A percentile compares a stretch with the other conserved stretches of the same genome.
phyloP scores from a whole-genome alignment of 1,140 invertebrate genomes.

The Eupeodes corollae region DNA sequence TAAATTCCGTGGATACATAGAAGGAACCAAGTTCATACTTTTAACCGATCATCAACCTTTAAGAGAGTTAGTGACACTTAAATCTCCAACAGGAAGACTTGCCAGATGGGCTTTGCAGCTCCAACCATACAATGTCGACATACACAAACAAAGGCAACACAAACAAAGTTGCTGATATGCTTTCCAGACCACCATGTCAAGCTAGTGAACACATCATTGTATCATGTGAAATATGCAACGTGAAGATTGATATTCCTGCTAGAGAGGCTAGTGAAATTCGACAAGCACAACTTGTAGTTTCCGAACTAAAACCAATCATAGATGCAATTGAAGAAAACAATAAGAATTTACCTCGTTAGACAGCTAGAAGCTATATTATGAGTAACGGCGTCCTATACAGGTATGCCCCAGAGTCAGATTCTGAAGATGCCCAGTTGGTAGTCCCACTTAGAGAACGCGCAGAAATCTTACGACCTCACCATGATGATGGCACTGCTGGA shows the following conservation, averaged over 20 bases:
- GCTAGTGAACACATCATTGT: too few species aligned
- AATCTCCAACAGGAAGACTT: conserved; percentile 31
- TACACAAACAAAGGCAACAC: conserved; percentile 19
- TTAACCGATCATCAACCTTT: conserved; percentile 42
- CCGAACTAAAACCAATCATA: conserved; percentile 2
- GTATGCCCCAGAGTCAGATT: conserved; percentile 10
- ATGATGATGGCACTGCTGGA: conserved; percentile 17
- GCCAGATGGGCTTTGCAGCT: conserved; percentile 39
- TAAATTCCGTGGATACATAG: conserved; percentile 34
- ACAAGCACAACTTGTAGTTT: background rate
- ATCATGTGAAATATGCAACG: too few species aligned
- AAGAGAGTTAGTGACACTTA: conserved; percentile 38
- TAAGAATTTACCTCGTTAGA: conserved; percentile 8
- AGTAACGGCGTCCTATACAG: conserved; percentile 15
- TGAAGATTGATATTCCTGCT: too few species aligned
- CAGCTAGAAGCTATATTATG: conserved; percentile 14
- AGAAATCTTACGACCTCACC: too few species aligned
- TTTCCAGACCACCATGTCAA: conserved; percentile 13
- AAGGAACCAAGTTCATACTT: conserved; percentile 30
- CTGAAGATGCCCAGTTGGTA: conserved; percentile 17
- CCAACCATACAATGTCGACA: conserved; percentile 32
- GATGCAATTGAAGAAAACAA: conserved; percentile 1
- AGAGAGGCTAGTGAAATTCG: conserved; percentile 10
- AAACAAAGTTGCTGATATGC: conserved; percentile 13
- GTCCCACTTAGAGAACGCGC: conserved; percentile 13